Evolutionary conservation across 1,140 invertebrate genomes (phyloP), one percentile per base, ranked within the genome.

Genomic region (Gryon sp.): DNA sequence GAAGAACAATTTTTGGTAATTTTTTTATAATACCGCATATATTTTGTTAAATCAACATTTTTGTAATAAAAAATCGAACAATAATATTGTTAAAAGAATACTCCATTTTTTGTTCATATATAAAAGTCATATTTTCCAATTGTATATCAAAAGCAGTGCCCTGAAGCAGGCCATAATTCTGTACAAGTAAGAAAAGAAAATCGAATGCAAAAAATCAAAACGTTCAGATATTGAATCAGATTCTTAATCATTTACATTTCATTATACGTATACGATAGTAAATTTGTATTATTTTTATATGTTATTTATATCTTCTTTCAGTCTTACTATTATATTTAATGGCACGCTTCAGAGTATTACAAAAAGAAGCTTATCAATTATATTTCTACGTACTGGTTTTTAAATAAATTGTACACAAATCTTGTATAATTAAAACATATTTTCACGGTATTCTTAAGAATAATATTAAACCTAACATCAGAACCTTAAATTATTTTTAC

Each of bases 291-390:
- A 6, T 45, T 14, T 26, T 45, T 8, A 26, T 32, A 18, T 40
- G 28, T 30, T 36, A n/a, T n/a, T 36, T 36, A 36, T 15, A 40
- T 59, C 30, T 30, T 40, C 11, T 8, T 45, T 34, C 26, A 63
- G 28, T 65, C 38, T 65, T 63, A 52, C 15, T 18, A 32, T 32
- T 32, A 32, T 19, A 9, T 34, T 53, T 66, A 66, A n/a, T 66
- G 62, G 62, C 50, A 66, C 62, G 50, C 62, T 66, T 66, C 62
- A 66, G 62, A 66, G 62, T 66, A 66, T 66, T 41, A 50, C 8
- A 43, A 20, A 53, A 65, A n/a, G n/a, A 38, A 50, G 4, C 43
- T 28, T 22, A 52, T 28, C 8, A n/a, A 20, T 18, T 22, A 18
- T 12, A 41, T 22, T 20, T 34, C 45, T 12, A 19, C 46, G 48